Base-by-base conservation (phyloP, 2,797 vertebrate genomes). In the Amphiprion clarkii region DNA sequence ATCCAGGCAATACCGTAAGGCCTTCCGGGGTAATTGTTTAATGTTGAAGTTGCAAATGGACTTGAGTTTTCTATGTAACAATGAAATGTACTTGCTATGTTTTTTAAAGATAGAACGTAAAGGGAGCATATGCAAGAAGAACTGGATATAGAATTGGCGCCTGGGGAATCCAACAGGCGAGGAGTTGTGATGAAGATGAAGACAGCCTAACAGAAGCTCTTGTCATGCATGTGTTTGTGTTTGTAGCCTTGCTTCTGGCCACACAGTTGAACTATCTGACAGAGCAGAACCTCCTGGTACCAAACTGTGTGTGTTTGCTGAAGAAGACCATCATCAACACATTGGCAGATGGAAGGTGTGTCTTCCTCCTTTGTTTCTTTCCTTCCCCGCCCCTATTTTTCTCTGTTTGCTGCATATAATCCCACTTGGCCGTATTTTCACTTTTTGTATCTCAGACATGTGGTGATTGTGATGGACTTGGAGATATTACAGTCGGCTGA, bases 291-390 rank as follows among this genome's bases (percentile, higher is more conserved):
- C 74, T 83, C 19, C 66, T 94, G 55, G 73, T 27, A 27, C 83
- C 87, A 3, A 16, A 85, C 53, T 93, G 91, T 75, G 82, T 94
- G 53, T 93, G 89, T 53, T 29, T 61, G 72, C 3, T 94, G 58
- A 94, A 88, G 69, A 89, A 40, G 59, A 81, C 40, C 11, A 13
- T 19, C 42, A 67, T 21, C 8, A 90, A 58, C 68, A 65, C 49
- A 0, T 25, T 94, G 63, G 0, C 69, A 46, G 89, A 91, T 85
- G 91, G 90, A 70, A 89, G 91, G 92, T 92, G 46, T 44, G 70
- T 55, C 17, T 62, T 79, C 17, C 21, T 21, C 29, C 11, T 44
- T 31, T 49, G 2, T 54, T n/a, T 66, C 10, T 29, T n/a, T 36
- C 19, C 0, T 40, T 19, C 14, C 3, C 16, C 16, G 5, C 1